Evolutionary conservation across 2,888 invertebrate species (phyloP).

Genomic region (Limnephilus auricula): DNA sequence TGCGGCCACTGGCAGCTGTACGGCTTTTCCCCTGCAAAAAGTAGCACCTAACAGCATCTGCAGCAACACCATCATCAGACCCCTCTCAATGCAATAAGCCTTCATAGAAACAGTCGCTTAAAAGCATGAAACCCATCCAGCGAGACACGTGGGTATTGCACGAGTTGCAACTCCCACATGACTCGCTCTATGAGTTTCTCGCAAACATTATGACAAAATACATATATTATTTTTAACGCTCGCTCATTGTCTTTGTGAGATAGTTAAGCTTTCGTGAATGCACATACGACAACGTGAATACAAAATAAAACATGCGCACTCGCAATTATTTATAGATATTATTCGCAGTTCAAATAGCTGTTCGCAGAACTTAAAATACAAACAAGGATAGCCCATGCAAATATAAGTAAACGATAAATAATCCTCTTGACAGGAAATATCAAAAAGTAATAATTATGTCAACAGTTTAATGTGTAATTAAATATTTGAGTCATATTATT

Average conservation of each 20-base stretch:
- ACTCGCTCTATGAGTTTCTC: not conserved
- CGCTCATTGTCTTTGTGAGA: not conserved
- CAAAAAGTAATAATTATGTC: not conserved
- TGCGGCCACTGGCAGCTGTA: conserved; percentile 99
- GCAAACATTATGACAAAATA: not conserved
- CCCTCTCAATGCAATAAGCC: not conserved
- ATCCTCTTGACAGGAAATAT: not conserved
- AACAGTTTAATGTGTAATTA: not conserved
- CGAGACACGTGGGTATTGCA: not conserved
- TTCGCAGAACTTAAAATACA: too few species aligned
- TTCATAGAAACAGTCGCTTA: not conserved
- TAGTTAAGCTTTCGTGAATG: not conserved
- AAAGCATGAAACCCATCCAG: not conserved
- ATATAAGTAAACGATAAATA: not conserved
- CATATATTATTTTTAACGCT: not conserved
- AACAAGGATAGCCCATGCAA: not conserved
- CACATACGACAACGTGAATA: not conserved
- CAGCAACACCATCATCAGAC: not conserved
- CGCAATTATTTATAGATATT: not conserved
- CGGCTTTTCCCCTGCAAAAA: conserved; percentile 93
- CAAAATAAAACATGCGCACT: not conserved
- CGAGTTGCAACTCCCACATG: not conserved
- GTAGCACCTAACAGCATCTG: not conserved
- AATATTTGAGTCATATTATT: not conserved
- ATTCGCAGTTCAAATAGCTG: not conserved